Evolutionary conservation across 1,140 invertebrate species (phyloP).

Genomic region (Hylaeus anthracinus): DNA sequence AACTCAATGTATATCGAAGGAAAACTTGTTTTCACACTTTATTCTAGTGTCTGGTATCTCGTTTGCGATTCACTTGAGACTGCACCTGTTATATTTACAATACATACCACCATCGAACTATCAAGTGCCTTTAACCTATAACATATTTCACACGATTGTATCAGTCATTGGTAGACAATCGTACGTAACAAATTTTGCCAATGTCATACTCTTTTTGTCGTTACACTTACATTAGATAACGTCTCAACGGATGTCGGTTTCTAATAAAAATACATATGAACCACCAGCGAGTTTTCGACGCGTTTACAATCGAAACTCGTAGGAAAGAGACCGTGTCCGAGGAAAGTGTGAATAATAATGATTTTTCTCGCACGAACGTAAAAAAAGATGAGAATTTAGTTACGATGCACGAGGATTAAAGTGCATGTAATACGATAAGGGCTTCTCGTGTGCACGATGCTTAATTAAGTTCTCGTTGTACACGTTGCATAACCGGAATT

Average conservation of each 20-base stretch:
- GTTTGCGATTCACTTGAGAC: not conserved
- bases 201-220: not conserved
- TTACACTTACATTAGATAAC: not conserved
- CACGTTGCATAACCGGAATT: slow-evolving; percentile 39
- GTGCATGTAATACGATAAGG: slow-evolving; percentile 42
- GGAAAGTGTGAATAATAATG: slow-evolving; percentile 20
- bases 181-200: not conserved
- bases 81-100: slow-evolving; percentile 8
- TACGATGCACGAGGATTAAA: slow-evolving; percentile 14
- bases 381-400: slow-evolving; percentile 16
- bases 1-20: not conserved
- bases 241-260: not conserved
- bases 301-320: not conserved
- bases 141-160: not conserved
- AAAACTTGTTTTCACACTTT: not conserved
- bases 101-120: not conserved
- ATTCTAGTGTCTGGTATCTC: not conserved
- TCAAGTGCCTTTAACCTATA: not conserved
- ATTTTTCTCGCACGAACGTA: not conserved
- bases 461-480: slow-evolving; percentile 46
- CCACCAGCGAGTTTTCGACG: too few species aligned
- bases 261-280: not conserved
- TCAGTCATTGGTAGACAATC: not conserved
- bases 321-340: not conserved
- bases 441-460: slow-evolving; percentile 43